Percentiles rank a stretch among this genome's conserved stretches.
Evolutionary conservation across 2,113 vertebrate species (phyloP).

Genomic region (Lasiurus cinereus): DNA sequence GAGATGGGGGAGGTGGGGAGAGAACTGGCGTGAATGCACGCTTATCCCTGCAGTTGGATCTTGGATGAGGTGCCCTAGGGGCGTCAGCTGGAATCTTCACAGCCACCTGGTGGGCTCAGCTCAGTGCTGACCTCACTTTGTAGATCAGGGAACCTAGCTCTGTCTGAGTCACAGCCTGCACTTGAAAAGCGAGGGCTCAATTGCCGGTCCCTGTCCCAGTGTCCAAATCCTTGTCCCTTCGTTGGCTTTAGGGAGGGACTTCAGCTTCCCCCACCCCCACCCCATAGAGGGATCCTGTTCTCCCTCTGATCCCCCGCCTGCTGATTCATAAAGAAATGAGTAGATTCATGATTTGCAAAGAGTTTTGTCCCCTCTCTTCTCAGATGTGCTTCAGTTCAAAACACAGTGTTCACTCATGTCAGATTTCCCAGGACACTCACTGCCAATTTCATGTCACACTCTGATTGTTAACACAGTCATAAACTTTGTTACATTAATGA

Average conservation of each 20-base stretch:
- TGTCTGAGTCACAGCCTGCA: background rate
- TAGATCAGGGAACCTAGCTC: background rate
- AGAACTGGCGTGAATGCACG: rapidly evolving
- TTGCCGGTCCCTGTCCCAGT: background rate
- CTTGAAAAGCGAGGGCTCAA: background rate
- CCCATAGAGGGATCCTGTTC: background rate
- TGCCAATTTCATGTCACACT: background rate
- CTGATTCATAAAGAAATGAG: background rate
- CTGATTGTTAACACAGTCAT: background rate
- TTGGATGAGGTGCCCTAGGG: background rate
- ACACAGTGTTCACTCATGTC: background rate
- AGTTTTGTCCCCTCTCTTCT: background rate
- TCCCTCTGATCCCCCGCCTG: rapidly evolving
- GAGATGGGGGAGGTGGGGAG: background rate
- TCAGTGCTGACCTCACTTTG: background rate
- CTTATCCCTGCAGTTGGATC: rapidly evolving
- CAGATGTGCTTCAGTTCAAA: background rate
- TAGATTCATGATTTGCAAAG: background rate
- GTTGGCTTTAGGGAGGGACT: background rate
- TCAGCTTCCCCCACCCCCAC: background rate
- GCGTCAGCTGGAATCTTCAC: background rate
- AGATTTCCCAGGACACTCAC: background rate
- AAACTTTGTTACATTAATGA: background rate
- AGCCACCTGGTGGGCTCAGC: background rate
- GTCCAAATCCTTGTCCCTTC: rapidly evolving